Evolutionary conservation across 2,113 vertebrate species (phyloP).

Genomic region (Gallinago media): DNA sequence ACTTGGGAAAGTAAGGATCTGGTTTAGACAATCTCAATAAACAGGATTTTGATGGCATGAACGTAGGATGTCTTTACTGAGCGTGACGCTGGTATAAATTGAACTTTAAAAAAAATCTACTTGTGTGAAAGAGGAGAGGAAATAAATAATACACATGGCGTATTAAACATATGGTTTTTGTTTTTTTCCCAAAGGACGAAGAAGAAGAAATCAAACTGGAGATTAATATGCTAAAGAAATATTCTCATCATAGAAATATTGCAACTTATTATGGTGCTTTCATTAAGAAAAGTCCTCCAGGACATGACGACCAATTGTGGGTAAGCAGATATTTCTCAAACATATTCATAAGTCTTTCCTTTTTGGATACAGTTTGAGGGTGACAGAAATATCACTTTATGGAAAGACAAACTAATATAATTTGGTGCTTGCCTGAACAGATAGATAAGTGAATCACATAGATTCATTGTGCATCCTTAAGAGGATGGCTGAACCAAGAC

Average conservation of each 20-base stretch:
- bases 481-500: background rate
- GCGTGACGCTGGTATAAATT: background rate
- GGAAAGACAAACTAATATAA: background rate
- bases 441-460: background rate
- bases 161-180: background rate
- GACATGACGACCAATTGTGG: conserved; percentile 98
- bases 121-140: background rate
- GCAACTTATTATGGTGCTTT: conserved; percentile 99
- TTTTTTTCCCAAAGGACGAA: conserved; percentile 85
- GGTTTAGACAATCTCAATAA: background rate
- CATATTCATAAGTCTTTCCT: background rate
- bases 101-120: background rate
- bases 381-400: background rate
- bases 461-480: background rate
- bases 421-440: background rate
- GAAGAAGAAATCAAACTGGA: conserved; percentile 99
- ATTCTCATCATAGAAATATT: conserved; percentile 98
- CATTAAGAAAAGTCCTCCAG: conserved; percentile 98
- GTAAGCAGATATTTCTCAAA: conserved; percentile 74
- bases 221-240: conserved; percentile 99
- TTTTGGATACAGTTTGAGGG: background rate
- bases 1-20: background rate
- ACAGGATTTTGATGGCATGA: background rate
- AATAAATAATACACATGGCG: background rate
- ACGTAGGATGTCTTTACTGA: background rate